Conservation (phyloP, 2,113 vertebrate species). For the Charina bottae region DNA sequence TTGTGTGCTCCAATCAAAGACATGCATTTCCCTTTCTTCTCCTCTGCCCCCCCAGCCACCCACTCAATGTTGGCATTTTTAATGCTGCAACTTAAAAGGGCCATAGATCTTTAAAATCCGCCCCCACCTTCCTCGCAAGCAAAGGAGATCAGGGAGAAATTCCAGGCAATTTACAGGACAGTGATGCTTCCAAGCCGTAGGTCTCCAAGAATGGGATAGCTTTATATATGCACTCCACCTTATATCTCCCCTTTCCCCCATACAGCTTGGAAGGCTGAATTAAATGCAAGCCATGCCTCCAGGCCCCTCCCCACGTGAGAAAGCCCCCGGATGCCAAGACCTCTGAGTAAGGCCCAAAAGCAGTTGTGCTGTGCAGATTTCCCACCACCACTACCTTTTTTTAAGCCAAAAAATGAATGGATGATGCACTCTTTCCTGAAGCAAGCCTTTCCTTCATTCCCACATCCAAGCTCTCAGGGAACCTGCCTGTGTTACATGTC, state of each 20-base stretch:
- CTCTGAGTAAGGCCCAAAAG: not conserved
- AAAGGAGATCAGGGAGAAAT: conserved; percentile 32
- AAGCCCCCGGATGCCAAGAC: not conserved
- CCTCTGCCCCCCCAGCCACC: too few species aligned
- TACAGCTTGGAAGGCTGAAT: not conserved
- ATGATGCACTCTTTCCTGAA: not conserved
- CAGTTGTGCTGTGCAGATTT: not conserved
- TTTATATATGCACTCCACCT: not conserved
- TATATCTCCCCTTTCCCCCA: not conserved
- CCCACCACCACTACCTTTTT: not conserved
- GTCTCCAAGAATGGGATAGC: rapidly evolving
- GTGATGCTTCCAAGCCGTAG: not conserved
- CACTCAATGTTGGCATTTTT: too few species aligned
- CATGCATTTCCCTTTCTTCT: too few species aligned
- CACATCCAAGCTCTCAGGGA: not conserved
- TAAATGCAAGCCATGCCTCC: conserved; percentile 46
- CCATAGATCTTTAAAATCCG: not conserved
- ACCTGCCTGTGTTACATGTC: not conserved
- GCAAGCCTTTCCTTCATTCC: conserved; percentile 42
- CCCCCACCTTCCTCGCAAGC: not conserved
- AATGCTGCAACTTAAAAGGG: too few species aligned
- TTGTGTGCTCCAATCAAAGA: too few species aligned
- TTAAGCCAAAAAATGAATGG: conserved; percentile 14
- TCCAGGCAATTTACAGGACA: conserved; percentile 23
- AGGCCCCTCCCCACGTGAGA: not conserved